Evolutionary conservation across 2,113 vertebrate species (phyloP), one percentile per base, ranked within the genome.

Genomic region (Cyphomyrus discorhynchus): DNA sequence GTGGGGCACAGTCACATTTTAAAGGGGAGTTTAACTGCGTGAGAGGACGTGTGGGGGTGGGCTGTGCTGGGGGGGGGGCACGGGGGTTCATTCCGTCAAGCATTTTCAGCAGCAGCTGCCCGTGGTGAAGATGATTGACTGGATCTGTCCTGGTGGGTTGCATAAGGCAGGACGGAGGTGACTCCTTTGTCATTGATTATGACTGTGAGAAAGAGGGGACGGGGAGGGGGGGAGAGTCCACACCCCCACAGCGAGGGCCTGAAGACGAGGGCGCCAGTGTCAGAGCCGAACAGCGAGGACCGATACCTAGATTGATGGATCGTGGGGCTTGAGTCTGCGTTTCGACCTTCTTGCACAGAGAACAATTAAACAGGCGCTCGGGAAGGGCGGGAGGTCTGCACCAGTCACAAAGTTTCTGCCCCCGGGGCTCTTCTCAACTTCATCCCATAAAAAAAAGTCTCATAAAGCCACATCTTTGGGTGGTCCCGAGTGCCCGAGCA

Each of bases 151-250:
- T 88, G 53, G 88, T 85, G 56, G 90, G 90, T 83, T 85, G 88
- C 82, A 56, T 83, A 50, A 74, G 62, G 50, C 70, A 84, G 88
- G 87, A 66, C 19, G 35, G 87, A 90, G 90, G 90, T 89, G 87
- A 84, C 90, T 88, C 86, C 47, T 74, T 89, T 86, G 90, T 90
- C 90, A 90, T 89, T 90, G 90, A 88, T 86, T 89, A 90, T 86
- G 53, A 86, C 56, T 31, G 80, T 86, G 66, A 52, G 45, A 58
- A 35, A 66, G 31, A 19, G 85, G 85, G 85, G 85, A 35, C 11
- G 50, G 50, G 5, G 50, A 15, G 50, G 35, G 83, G 27, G 35
- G 62, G 31, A 6, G 42, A 4, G 85, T 35, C 66, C 62, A 24
- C 21, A 74, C 58, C 58, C 42, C 9, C 82, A 84, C 82, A 46